Percentiles rank a stretch among this genome's conserved stretches.
Conservation (phyloP, 2,113 vertebrate species). For the Rhineura floridana region DNA sequence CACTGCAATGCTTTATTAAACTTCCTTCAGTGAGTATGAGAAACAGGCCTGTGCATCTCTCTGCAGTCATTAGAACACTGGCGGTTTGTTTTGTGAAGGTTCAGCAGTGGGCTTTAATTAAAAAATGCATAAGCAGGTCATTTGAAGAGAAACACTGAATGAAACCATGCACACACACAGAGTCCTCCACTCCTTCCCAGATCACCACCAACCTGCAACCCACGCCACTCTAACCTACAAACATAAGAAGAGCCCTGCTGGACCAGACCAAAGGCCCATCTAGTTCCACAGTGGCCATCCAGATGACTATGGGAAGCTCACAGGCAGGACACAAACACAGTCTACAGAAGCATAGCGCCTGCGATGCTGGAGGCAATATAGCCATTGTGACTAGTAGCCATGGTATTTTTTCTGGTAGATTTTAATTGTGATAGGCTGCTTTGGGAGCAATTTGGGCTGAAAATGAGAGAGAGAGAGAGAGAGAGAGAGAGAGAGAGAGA, state of each 20-base stretch:
- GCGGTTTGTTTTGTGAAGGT: background rate
- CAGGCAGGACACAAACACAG: no score
- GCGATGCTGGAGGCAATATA: no score
- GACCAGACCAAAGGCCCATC: no score
- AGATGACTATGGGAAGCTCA: no score
- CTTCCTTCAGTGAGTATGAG: background rate
- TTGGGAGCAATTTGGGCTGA: background rate
- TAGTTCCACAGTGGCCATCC: no score
- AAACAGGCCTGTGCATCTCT: background rate
- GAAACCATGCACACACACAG: background rate
- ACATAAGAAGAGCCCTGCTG: no score
- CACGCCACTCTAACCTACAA: no score
- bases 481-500: no score
- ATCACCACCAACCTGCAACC: background rate
- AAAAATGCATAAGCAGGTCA: background rate
- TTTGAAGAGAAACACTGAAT: background rate
- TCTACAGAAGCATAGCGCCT: no score
- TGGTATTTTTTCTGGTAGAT: no score
- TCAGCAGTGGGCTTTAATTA: background rate
- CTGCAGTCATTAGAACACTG: background rate
- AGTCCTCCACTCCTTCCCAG: background rate
- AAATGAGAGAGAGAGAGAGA: background rate
- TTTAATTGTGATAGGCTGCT: background rate
- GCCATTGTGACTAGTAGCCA: no score
- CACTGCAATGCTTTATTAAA: background rate